phyloP scores from a whole-genome alignment of 1,140 invertebrate genomes.

The Zaprionus kolodkinae region DNA sequence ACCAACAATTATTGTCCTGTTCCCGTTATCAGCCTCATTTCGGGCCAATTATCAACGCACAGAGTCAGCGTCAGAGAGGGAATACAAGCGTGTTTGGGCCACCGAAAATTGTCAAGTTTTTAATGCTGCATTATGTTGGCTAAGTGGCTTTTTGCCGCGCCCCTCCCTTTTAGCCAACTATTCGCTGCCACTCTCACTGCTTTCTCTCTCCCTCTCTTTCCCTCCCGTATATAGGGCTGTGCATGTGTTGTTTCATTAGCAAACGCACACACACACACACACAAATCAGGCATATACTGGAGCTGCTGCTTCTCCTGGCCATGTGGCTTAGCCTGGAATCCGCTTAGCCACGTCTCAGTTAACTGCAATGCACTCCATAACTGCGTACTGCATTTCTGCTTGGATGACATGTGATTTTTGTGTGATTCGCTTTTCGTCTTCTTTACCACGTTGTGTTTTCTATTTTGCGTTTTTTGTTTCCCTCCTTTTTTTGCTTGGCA shows the following conservation, averaged over 20 bases:
- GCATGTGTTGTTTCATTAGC: slow-evolving; percentile 26
- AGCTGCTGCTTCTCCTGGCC: slow-evolving; percentile 19
- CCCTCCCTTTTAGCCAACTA: neutral
- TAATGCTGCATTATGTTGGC: slow-evolving; percentile 32
- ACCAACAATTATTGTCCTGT: slow-evolving; percentile 62
- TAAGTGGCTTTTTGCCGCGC: slow-evolving; percentile 5
- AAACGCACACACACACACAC: neutral
- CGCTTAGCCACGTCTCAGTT: slow-evolving; percentile 51
- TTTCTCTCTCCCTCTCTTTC: too few relatives aligned
- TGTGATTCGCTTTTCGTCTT: neutral
- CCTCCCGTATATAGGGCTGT: neutral
- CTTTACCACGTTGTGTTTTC: neutral
- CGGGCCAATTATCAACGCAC: slow-evolving; percentile 67
- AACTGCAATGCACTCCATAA: slow-evolving; percentile 11
- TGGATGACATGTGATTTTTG: slow-evolving; percentile 14
- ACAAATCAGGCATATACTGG: neutral
- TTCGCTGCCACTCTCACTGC: neutral
- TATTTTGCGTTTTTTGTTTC: neutral
- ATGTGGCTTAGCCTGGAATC: slow-evolving; percentile 56
- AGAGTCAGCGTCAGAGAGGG: slow-evolving; percentile 17
- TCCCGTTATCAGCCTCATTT: slow-evolving; percentile 74
- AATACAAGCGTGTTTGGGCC: neutral
- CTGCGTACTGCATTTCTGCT: neutral
- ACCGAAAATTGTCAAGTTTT: slow-evolving; percentile 21
- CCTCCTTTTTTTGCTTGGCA: neutral